Evolutionary conservation across 1,140 invertebrate species (phyloP), one percentile per base, ranked within the genome.

Genomic region (Bilobella aurantiaca): DNA sequence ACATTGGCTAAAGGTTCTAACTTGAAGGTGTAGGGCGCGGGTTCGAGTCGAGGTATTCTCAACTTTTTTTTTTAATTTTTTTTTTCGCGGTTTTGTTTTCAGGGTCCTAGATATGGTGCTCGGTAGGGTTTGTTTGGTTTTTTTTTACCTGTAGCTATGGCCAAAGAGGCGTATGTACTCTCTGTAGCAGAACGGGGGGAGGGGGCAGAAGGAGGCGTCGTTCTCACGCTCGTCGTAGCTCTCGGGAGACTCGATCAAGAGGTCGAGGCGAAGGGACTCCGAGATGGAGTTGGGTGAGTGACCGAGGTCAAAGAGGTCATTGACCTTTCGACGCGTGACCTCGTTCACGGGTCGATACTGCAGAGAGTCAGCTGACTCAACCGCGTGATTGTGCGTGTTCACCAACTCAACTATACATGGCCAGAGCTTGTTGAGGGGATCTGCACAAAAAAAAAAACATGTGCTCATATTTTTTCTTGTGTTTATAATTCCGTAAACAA

Each of bases 341-440:
- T 53, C 49, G 12, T 53, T 53, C 5, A 53, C 49, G 5, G 49
- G 49, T 12, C 49, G 8, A 53, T 53, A 53, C 49, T 53, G 49
- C 14, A 53, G 49, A 23, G 49, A 53, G 49, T 53, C 49, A 53
- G 49, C 49, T 14, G 49, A 53, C 49, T 53, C 49, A 23, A 53
- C 49, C 5, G 49, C 5, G 23, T 53, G 49, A 23, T 53, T 53
- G 25, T 53, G 49, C 12, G 25, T 23, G 21, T 53, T 53, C 21
- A 5, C 3, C 21, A 53, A 23, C 12, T 53, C 12, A 53, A 53
- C 23, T 23, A 53, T 23, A 53, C 49, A 53, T 16, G 49, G 49
- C 49, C 49, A 53, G 12, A 53, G 8, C 49, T 53, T 53, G 5
- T 8, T 53, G 14, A 53, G 21, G 5, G 49, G 49, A 53, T 53